Conservation (phyloP, 2,888 invertebrate species). For the Euphydryas editha region DNA sequence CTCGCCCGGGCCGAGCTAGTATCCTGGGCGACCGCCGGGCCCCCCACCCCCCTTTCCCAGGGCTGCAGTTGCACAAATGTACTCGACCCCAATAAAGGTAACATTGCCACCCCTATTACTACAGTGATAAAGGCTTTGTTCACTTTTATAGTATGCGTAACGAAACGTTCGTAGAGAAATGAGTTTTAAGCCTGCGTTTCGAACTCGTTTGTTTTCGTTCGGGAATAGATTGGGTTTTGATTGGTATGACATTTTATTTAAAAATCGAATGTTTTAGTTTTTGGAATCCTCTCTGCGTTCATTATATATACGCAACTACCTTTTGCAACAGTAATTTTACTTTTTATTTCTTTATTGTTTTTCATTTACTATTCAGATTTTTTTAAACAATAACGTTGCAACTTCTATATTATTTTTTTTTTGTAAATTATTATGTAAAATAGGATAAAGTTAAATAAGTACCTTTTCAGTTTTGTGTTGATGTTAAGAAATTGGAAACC, state of each 20-base stretch:
- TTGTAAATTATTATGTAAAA: no score
- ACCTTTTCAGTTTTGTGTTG: no score
- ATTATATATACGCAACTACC: not conserved
- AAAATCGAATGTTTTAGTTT: conserved; percentile 25
- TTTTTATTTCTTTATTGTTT: conserved; percentile 2
- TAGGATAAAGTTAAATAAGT: no score
- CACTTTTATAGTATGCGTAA: conserved; percentile 8
- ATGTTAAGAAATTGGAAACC: no score
- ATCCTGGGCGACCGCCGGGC: conserved; percentile 69
- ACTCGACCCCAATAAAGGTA: conserved; percentile 27
- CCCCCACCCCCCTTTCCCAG: conserved; percentile 44
- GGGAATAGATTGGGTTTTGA: conserved; percentile 42
- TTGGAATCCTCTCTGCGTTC: conserved; percentile 3
- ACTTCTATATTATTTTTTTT: not conserved
- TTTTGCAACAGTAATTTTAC: not conserved
- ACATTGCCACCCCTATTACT: conserved; percentile 28
- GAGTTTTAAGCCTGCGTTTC: conserved; percentile 29
- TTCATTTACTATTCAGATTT: not conserved
- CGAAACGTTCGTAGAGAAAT: conserved; percentile 17
- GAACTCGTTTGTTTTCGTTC: conserved; percentile 37
- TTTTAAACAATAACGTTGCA: not conserved
- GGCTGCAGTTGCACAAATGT: conserved; percentile 64
- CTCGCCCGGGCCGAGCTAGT: conserved; percentile 73
- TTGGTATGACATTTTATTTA: conserved; percentile 42
- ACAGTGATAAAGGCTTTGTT: conserved; percentile 13